A percentile compares a stretch with the other conserved stretches of the same genome.
phyloP scores from a whole-genome alignment of 2,113 vertebrate species.

The Mus spicilegus region DNA sequence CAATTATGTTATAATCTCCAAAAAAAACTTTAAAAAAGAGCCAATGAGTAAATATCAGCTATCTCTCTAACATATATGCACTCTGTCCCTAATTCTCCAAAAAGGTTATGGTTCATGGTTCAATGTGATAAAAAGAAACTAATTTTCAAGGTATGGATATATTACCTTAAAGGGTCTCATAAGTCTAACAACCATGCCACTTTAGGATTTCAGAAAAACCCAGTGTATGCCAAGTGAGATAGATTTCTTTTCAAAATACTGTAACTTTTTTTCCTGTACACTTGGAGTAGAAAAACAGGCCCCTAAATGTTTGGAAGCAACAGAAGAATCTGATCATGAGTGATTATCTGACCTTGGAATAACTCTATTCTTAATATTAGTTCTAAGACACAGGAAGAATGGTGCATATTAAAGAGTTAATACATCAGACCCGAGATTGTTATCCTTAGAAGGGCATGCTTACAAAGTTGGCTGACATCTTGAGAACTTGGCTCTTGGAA shows the following conservation, averaged over 20 bases:
- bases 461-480: background rate
- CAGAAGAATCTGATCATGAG: background rate
- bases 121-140: slow-evolving; percentile 5
- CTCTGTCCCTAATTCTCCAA: background rate
- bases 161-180: background rate
- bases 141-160: background rate
- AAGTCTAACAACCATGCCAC: background rate
- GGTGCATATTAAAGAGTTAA: background rate
- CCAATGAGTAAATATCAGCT: background rate
- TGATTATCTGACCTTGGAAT: background rate
- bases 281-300: slow-evolving; percentile 5
- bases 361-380: background rate
- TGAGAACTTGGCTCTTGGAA: slow-evolving; percentile 24
- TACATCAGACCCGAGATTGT: background rate
- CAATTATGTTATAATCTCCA: background rate
- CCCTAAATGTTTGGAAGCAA: background rate
- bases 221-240: background rate
- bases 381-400: background rate
- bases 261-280: background rate
- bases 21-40: background rate
- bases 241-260: slow-evolving; percentile 6
- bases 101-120: background rate
- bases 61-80: background rate
- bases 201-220: slow-evolving; percentile 3
- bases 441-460: slow-evolving; percentile 7